Evolutionary conservation across 2,113 vertebrate species (phyloP), one percentile per base, ranked within the genome.

Genomic region (Malurus cyaneus): DNA sequence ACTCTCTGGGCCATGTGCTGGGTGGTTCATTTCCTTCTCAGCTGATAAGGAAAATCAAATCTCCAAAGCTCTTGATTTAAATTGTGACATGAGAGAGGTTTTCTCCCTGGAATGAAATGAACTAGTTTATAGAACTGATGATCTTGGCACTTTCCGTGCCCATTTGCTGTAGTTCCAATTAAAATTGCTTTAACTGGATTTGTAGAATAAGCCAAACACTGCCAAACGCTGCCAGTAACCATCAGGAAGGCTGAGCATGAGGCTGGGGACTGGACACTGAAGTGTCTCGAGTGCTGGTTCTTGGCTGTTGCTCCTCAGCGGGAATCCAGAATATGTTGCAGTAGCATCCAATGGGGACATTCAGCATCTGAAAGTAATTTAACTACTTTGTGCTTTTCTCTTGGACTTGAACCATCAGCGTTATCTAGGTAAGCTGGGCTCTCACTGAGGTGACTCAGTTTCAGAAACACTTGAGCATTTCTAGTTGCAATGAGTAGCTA

Each of bases 1-100:
- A 16, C 3, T 4, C 5, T 36, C 18, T 18, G 4, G 11, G 21
- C 14, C 4, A 1, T 0, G 0, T 7, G 5, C 21, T 23, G 12
- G 12, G 12, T 28, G 20, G 18, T 11, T 14, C 5, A 13, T 52
- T 50, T 78, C 0, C 0, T 66, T 60, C 5, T 32, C 1, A 70
- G 8, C 32, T 66, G 21, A 17, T 31, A 14, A 9, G 5, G 8
- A 60, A 57, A 46, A 36, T 4, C 5, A 49, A 88, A 31, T 62
- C 4, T 11, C 3, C 5, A 1, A 41, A 64, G 21, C 6, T 80
- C 3, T 11, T 21, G 2, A 13, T 31, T 28, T 29, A 23, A 57
- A 4, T 3, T 16, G 47, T 1, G 2, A 5, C 9, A 16, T 5
- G 8, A 53, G n/a, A 29, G 17, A 17, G 7, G 0, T 34, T 89